A percentile compares a stretch with the other conserved stretches of the same genome.
Evolutionary conservation across 2,797 vertebrate genomes (phyloP).

Genomic region (Peromyscus aztecus): DNA sequence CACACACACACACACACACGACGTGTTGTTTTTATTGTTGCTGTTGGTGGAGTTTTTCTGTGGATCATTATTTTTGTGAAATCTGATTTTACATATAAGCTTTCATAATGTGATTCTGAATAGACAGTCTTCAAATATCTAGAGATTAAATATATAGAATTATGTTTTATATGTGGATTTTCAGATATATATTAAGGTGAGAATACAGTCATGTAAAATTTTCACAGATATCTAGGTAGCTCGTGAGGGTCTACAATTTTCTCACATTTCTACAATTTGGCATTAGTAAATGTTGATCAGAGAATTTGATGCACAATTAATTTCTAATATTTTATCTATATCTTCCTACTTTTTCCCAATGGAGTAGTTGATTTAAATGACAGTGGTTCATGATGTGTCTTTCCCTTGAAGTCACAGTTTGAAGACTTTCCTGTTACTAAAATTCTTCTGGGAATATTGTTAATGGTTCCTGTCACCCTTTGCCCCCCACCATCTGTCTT

Average conservation of each 20-base stretch:
- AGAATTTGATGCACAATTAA: slow-evolving; percentile 33
- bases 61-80: slow-evolving; percentile 27
- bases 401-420: slow-evolving; percentile 37
- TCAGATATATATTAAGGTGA: not conserved
- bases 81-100: slow-evolving; percentile 40
- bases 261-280: slow-evolving; percentile 10
- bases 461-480: not conserved
- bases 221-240: slow-evolving; percentile 43
- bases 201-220: not conserved
- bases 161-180: slow-evolving; percentile 38
- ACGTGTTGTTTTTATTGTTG: not conserved
- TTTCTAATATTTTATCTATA: slow-evolving; percentile 33
- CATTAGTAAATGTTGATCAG: slow-evolving; percentile 45
- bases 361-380: slow-evolving; percentile 36
- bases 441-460: not conserved
- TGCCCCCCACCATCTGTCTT: not conserved
- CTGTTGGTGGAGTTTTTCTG: not conserved
- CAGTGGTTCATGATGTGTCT: not conserved
- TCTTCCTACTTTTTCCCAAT: not conserved
- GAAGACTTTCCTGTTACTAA: slow-evolving; percentile 28
- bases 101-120: not conserved
- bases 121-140: slow-evolving; percentile 43
- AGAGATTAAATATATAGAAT: not conserved
- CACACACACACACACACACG: not conserved
- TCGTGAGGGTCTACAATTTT: not conserved